phyloP scores from a whole-genome alignment of 2,888 invertebrate species.

The Venusia cambrica region DNA sequence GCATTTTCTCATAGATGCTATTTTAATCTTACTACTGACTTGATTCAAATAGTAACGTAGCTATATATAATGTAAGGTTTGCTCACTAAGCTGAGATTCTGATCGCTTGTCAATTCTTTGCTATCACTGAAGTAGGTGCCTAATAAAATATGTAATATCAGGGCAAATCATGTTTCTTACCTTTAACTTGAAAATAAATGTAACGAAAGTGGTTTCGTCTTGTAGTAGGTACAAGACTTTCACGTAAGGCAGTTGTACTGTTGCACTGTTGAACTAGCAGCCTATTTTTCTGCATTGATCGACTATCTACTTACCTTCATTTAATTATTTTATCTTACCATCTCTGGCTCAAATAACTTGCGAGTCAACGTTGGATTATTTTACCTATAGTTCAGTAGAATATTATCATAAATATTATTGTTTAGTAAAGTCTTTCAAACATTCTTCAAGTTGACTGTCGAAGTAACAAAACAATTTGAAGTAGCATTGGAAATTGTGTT shows the following conservation, averaged over 20 bases:
- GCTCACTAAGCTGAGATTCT: conserved; percentile 9
- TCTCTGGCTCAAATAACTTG: too few relatives aligned
- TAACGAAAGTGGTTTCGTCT: conserved; percentile 9
- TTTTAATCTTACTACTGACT: conserved; percentile 7
- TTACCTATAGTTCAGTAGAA: too few relatives aligned
- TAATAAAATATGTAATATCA: conserved; percentile 9
- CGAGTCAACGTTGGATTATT: too few relatives aligned
- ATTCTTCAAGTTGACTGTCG: too few relatives aligned
- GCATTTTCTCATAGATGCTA: conserved; percentile 4
- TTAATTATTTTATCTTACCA: too few relatives aligned
- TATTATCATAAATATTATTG: too few relatives aligned
- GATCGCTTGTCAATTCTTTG: conserved; percentile 9
- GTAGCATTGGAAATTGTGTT: too few relatives aligned
- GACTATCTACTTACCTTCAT: too few relatives aligned
- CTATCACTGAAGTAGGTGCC: conserved; percentile 12
- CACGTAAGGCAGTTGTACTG: too few relatives aligned
- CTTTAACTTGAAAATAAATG: conserved; percentile 2
- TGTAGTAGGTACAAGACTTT: conserved; percentile 1
- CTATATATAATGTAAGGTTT: conserved; percentile 3
- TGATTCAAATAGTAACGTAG: conserved; percentile 4
- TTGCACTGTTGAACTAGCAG: background rate
- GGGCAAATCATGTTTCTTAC: conserved; percentile 8
- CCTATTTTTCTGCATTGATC: background rate
- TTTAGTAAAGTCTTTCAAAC: too few relatives aligned
- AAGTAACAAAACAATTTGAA: too few relatives aligned